Percentiles rank a stretch among this genome's conserved stretches.
These are phyloP conservation scores for Anarrhichthys ocellatus DNA, from an alignment of 2,113 vertebrate genomes.

Conservation along the genomic window DNA sequence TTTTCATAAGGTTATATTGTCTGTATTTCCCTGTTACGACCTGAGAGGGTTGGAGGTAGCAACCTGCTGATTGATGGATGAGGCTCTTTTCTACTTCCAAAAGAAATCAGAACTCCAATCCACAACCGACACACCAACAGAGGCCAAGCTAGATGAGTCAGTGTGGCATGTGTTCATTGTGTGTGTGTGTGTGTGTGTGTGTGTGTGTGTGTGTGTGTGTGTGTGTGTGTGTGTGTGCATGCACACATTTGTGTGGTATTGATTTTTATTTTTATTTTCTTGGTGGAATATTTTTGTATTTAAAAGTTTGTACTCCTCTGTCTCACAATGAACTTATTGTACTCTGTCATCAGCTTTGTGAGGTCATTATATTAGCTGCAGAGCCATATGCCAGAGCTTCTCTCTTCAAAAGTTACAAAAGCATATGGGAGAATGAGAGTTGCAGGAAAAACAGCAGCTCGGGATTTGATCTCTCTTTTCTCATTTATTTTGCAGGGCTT, in stretches of 20 bases:
- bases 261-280: slow-evolving; percentile 48
- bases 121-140: slow-evolving; percentile 53
- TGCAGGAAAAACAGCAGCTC: slow-evolving; percentile 19
- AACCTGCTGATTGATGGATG: slow-evolving; percentile 63
- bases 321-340: slow-evolving; percentile 31
- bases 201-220: too few relatives aligned
- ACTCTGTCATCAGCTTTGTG: slow-evolving; percentile 53
- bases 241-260: slow-evolving; percentile 10
- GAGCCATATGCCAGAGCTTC: slow-evolving; percentile 24
- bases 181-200: background rate
- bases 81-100: slow-evolving; percentile 68
- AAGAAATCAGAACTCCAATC: slow-evolving; percentile 73
- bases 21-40: slow-evolving; percentile 68
- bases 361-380: slow-evolving; percentile 23
- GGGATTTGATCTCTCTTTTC: slow-evolving; percentile 38
- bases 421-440: slow-evolving; percentile 23
- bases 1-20: slow-evolving; percentile 69
- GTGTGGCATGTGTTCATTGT: slow-evolving; percentile 1
- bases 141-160: slow-evolving; percentile 64
- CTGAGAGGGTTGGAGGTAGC: slow-evolving; percentile 52
- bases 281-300: slow-evolving; percentile 35
- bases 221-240: background rate
- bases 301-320: slow-evolving; percentile 43
- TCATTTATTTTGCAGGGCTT: slow-evolving; percentile 68
- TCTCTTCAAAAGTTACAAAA: slow-evolving; percentile 48